Percentiles rank a stretch among this genome's conserved stretches.
Evolutionary conservation across 2,113 vertebrate genomes (phyloP).

Genomic region (Mesembrinibis cayennensis): DNA sequence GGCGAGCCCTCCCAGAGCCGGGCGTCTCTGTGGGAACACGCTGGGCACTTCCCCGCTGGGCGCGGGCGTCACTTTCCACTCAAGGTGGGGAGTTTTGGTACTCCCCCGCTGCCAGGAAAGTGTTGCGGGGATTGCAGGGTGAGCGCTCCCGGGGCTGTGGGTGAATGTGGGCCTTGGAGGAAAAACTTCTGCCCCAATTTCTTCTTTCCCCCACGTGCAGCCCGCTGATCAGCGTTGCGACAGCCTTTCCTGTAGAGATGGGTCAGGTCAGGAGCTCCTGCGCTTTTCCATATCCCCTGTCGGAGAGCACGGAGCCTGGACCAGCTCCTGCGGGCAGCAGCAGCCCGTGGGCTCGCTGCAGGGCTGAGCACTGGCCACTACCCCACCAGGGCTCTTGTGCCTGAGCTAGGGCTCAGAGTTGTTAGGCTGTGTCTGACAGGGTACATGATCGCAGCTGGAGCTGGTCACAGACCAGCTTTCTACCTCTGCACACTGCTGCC

Average conservation of each 20-base stretch:
- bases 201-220: neutral
- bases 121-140: neutral
- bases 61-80: neutral
- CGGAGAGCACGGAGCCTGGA: neutral
- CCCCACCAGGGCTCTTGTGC: neutral
- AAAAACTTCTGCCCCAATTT: neutral
- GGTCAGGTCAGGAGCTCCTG: neutral
- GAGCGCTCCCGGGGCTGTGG: neutral
- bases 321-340: neutral
- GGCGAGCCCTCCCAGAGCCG: neutral
- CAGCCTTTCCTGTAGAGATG: neutral
- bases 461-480: neutral
- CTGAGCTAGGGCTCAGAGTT: neutral
- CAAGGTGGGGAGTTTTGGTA: neutral
- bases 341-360: neutral
- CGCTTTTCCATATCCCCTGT: neutral
- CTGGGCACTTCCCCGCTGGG: neutral
- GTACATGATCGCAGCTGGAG: neutral
- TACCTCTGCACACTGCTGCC: neutral
- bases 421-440: neutral
- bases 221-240: fast-evolving
- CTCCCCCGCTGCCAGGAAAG: neutral
- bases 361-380: neutral
- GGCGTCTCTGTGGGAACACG: neutral
- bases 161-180: neutral